Evolutionary conservation across 1,140 invertebrate genomes (phyloP), one percentile per base, ranked within the genome.

Genomic region (Drosophila nebulosa): DNA sequence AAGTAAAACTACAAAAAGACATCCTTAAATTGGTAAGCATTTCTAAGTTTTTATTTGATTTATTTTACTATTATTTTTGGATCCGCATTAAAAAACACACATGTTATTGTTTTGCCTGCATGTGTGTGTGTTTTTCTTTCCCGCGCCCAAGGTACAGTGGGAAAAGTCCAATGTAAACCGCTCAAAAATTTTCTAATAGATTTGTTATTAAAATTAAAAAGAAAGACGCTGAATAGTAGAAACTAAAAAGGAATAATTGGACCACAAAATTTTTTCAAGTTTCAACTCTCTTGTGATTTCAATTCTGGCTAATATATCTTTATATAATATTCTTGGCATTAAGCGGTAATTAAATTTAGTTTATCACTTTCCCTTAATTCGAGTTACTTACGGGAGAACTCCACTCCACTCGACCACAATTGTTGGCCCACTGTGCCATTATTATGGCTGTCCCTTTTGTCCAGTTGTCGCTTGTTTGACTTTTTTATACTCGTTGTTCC

Each of bases 21-120:
- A 18, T 46, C 53, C 52, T 70, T 39, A 66, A 74, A 77, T 85
- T 75, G 81, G 81, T 86, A 32, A 70, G 81, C 78, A 78, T 53
- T 66, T 32, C 16, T 62, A 21, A 50, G 12, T 55, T 57, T 85
- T 67, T 10, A 36, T 58, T 36, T 39, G 10, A 22, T 71, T 78
- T 9, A 46, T 46, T 21, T 46, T 46, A 46, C 7, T 65, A 79
- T 66, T 69, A 53, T 70, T 67, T 65, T 63, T 74, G 10, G 30
- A 10, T 52, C 30, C 67, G 64, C 65, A 74, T 77, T 79, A 73
- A 62, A 64, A 79, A 79, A 65, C 57, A 46, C 51, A 69, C 18
- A 64, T 3, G 7, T 12, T 16, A 36, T 46, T 46, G 39, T 46
- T 46, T 46, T 46, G 58, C 18, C 56, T 36, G 9, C n/a, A 22